These are phyloP conservation scores for Sphaerodactylus townsendi DNA, from an alignment of 2,113 vertebrate species.

Conservation along the genomic window DNA sequence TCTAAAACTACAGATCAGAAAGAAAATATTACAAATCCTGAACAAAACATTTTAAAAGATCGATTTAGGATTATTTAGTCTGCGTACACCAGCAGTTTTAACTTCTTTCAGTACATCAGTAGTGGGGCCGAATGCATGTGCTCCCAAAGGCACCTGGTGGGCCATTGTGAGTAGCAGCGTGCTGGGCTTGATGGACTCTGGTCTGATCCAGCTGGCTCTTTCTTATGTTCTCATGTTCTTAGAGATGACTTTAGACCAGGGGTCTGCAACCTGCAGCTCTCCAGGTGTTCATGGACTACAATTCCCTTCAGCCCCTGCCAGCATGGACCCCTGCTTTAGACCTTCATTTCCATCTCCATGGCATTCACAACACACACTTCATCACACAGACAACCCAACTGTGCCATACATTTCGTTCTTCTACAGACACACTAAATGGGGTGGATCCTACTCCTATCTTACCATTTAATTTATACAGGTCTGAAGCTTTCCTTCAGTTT, in stretches of 20 bases:
- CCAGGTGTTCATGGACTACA: too few relatives aligned
- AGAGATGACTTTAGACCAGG: not conserved
- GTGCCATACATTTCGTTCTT: not conserved
- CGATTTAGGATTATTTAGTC: not conserved
- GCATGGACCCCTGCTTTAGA: too few relatives aligned
- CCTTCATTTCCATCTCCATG: fast-evolving
- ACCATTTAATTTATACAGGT: too few relatives aligned
- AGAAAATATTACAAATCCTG: constrained; percentile 16
- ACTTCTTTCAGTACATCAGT: not conserved
- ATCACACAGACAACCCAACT: not conserved
- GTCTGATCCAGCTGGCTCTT: too few relatives aligned
- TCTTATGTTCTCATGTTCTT: too few relatives aligned
- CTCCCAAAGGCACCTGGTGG: too few relatives aligned
- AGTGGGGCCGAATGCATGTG: not conserved
- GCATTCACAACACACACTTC: not conserved
- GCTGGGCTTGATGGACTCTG: too few relatives aligned
- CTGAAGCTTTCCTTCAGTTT: too few relatives aligned
- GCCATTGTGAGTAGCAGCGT: too few relatives aligned
- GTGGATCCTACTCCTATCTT: not conserved
- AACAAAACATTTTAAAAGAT: not conserved
- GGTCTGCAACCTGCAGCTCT: too few relatives aligned
- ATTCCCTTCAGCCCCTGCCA: too few relatives aligned
- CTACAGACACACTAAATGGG: not conserved
- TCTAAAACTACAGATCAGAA: constrained; percentile 76
- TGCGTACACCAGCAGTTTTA: not conserved